Percentiles rank a stretch among this genome's conserved stretches.
These are phyloP conservation scores for Mactromeris polynyma DNA, from an alignment of 2,888 invertebrate species.

Conservation along the genomic window DNA sequence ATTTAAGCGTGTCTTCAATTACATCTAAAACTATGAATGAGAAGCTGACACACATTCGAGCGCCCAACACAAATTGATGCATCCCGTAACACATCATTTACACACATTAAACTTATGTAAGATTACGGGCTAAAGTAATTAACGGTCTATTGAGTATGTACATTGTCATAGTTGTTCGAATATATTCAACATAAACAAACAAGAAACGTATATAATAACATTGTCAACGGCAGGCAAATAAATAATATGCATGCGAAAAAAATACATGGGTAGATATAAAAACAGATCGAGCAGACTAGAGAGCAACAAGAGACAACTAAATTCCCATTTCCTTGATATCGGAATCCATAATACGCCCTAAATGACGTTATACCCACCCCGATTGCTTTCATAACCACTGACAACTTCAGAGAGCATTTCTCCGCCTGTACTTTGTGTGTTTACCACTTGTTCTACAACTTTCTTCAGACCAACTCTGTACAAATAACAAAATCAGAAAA, in stretches of 20 bases:
- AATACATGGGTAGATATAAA: not conserved
- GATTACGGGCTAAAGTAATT: too few relatives aligned
- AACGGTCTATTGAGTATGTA: too few relatives aligned
- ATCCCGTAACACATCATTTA: too few relatives aligned
- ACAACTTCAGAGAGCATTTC: constrained; percentile 81
- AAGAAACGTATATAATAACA: not conserved
- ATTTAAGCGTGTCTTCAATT: not conserved
- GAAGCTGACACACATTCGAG: not conserved
- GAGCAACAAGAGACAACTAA: not conserved
- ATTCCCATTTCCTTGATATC: constrained; percentile 4
- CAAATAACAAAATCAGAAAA: constrained; percentile 49
- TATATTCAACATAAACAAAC: not conserved
- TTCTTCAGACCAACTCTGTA: constrained; percentile 78
- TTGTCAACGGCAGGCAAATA: not conserved
- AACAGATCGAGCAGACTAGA: not conserved
- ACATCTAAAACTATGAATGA: not conserved
- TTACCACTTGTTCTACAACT: constrained; percentile 81
- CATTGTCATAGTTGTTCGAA: too few relatives aligned
- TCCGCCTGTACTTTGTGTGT: constrained; percentile 78
- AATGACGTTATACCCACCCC: constrained; percentile 77
- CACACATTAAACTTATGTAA: too few relatives aligned
- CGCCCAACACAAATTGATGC: too few relatives aligned
- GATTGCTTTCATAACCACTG: constrained; percentile 76
- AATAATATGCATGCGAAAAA: not conserved
- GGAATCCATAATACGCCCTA: not conserved